Percentiles rank a stretch among this genome's conserved stretches.
Evolutionary conservation across 2,888 invertebrate genomes (phyloP).

Genomic region (Pandemis corylana): DNA sequence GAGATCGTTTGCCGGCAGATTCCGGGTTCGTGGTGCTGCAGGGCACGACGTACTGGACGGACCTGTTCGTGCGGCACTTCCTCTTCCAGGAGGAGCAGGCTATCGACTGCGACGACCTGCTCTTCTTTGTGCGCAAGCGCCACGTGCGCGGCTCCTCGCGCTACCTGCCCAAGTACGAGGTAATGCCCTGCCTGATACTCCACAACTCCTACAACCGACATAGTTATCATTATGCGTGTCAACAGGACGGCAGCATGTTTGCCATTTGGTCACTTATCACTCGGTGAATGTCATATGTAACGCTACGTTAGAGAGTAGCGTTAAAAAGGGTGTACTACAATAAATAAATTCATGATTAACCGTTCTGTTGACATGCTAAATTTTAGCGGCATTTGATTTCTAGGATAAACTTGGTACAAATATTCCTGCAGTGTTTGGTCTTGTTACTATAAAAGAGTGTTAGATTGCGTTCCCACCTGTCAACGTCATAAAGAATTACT

Average conservation of each 20-base stretch:
- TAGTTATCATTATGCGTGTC: background rate
- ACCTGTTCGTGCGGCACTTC: slow-evolving; percentile 97
- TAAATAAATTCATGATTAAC: background rate
- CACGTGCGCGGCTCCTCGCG: slow-evolving; percentile 95
- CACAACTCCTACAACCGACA: background rate
- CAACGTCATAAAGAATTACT: background rate
- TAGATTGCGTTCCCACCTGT: background rate
- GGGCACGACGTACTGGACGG: slow-evolving; percentile 98
- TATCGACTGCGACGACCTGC: slow-evolving; percentile 96
- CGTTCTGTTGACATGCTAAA: background rate
- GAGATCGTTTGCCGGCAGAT: slow-evolving; percentile 82
- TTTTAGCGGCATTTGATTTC: background rate
- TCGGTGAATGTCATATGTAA: background rate
- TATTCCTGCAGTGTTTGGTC: background rate
- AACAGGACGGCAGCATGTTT: background rate
- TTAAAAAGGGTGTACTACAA: background rate
- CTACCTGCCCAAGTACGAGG: slow-evolving; percentile 95
- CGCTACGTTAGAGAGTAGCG: background rate
- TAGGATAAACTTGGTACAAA: background rate
- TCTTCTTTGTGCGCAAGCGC: slow-evolving; percentile 97
- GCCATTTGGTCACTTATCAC: background rate
- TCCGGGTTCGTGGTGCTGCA: slow-evolving; percentile 96
- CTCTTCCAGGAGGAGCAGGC: slow-evolving; percentile 95
- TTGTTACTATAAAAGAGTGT: background rate
- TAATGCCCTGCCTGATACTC: slow-evolving; percentile 56